Conservation (phyloP, 2,113 vertebrate species). For the Centropristis striata region DNA sequence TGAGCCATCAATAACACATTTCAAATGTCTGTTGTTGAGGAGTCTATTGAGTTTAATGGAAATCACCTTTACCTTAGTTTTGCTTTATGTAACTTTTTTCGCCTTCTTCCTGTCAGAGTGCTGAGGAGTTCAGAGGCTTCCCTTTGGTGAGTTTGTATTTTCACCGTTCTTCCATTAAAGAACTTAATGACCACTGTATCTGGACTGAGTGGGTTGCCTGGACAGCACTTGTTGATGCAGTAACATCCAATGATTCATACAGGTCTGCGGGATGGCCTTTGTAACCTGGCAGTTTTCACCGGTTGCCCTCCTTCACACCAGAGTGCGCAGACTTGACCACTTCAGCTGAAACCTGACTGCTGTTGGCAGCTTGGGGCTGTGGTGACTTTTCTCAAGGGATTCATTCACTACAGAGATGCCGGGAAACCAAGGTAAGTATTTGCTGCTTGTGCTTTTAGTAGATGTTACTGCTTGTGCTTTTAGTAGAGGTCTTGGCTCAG, state of each 20-base stretch:
- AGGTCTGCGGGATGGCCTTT: slow-evolving; percentile 24
- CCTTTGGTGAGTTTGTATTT: slow-evolving; percentile 10
- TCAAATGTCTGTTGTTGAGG: slow-evolving; percentile 2
- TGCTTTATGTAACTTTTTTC: background rate
- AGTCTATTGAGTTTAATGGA: background rate
- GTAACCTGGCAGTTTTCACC: slow-evolving; percentile 20
- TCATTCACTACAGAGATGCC: slow-evolving; percentile 9
- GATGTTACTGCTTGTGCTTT: slow-evolving; percentile 31
- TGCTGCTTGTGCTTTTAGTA: slow-evolving; percentile 31
- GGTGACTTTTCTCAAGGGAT: slow-evolving; percentile 21
- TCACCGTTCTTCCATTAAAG: slow-evolving; percentile 4
- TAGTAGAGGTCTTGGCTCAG: slow-evolving; percentile 31
- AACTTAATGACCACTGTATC: slow-evolving; percentile 7
- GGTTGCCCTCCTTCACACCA: slow-evolving; percentile 43
- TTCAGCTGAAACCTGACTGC: slow-evolving; percentile 17
- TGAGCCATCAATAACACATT: background rate
- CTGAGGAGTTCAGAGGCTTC: slow-evolving; percentile 1
- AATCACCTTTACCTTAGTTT: background rate
- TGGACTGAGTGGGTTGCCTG: background rate
- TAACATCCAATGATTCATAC: slow-evolving; percentile 18
- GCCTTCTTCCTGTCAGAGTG: background rate
- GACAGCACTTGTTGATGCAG: background rate
- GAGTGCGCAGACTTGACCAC: slow-evolving; percentile 26
- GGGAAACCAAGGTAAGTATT: slow-evolving; percentile 35
- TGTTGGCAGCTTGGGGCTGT: background rate